phyloP scores from a whole-genome alignment of 2,113 vertebrate genomes.

The Scatophagus argus region DNA sequence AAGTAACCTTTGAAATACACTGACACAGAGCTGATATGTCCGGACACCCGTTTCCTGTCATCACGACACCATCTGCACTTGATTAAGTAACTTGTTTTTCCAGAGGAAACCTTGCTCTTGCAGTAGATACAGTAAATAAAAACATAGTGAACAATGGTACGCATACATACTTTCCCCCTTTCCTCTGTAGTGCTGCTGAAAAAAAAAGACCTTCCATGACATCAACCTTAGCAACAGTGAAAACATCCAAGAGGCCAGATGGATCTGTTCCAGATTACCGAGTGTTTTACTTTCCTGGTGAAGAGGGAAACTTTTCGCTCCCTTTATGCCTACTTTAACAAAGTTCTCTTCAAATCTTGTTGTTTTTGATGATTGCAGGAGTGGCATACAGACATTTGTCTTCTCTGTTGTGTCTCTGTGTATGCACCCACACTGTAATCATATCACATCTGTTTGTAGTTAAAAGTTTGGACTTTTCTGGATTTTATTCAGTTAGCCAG shows the following conservation, averaged over 20 bases:
- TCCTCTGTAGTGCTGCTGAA: constrained; percentile 57
- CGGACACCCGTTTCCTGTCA: constrained; percentile 58
- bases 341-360: constrained; percentile 43
- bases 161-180: constrained; percentile 44
- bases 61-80: constrained; percentile 53
- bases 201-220: constrained; percentile 77
- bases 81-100: constrained; percentile 47
- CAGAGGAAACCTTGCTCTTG: constrained; percentile 39
- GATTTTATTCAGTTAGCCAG: constrained; percentile 10
- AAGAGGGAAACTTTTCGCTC: constrained; percentile 54
- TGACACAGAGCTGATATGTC: constrained; percentile 58
- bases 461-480: constrained; percentile 17
- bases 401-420: constrained; percentile 4
- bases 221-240: constrained; percentile 80
- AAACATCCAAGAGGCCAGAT: constrained; percentile 74
- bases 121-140: constrained; percentile 11
- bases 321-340: constrained; percentile 33
- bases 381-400: constrained; percentile 31
- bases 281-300: constrained; percentile 58
- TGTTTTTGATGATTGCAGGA: constrained; percentile 46
- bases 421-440: constrained; percentile 4
- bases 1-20: constrained; percentile 70
- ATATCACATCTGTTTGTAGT: constrained; percentile 14
- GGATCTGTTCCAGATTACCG: constrained; percentile 66
- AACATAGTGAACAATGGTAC: constrained; percentile 68